Conservation (phyloP, 1,140 invertebrate species). For the Penaeus vannamei region DNA sequence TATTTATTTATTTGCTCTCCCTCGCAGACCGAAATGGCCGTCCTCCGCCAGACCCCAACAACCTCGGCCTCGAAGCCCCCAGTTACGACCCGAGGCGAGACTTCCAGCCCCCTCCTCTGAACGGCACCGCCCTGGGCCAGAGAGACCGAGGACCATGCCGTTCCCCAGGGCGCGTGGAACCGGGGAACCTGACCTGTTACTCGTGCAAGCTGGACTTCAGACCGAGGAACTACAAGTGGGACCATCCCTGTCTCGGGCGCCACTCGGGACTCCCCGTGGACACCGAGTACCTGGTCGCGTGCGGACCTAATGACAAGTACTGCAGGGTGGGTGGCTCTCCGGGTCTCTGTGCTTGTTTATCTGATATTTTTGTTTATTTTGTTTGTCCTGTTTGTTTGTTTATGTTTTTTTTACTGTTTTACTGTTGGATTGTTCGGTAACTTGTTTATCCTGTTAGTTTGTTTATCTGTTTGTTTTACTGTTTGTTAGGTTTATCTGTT, state of each 20-base stretch:
- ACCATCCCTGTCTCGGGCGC: background rate
- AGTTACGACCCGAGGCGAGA: too few relatives aligned
- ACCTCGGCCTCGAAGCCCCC: background rate
- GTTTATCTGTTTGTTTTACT: too few relatives aligned
- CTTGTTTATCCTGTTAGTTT: too few relatives aligned
- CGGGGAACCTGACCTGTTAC: slow-evolving; percentile 11
- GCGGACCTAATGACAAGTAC: background rate
- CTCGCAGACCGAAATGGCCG: background rate
- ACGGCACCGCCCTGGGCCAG: too few relatives aligned
- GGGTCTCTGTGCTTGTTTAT: background rate
- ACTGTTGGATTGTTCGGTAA: too few relatives aligned
- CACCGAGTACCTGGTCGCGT: background rate
- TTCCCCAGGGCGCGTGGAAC: background rate
- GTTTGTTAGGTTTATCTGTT: too few relatives aligned
- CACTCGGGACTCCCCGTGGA: background rate
- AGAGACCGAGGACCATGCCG: background rate
- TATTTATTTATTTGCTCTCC: background rate
- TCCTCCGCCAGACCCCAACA: slow-evolving; percentile 10
- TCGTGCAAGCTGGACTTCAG: slow-evolving; percentile 17
- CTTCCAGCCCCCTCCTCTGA: too few relatives aligned
- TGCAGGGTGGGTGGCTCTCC: background rate
- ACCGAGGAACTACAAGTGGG: background rate
- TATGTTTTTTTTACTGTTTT: too few relatives aligned
- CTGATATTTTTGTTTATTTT: background rate
- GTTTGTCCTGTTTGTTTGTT: too few relatives aligned